Evolutionary conservation across 1,140 invertebrate species (phyloP).

Genomic region (Cyphomyrmex costatus): DNA sequence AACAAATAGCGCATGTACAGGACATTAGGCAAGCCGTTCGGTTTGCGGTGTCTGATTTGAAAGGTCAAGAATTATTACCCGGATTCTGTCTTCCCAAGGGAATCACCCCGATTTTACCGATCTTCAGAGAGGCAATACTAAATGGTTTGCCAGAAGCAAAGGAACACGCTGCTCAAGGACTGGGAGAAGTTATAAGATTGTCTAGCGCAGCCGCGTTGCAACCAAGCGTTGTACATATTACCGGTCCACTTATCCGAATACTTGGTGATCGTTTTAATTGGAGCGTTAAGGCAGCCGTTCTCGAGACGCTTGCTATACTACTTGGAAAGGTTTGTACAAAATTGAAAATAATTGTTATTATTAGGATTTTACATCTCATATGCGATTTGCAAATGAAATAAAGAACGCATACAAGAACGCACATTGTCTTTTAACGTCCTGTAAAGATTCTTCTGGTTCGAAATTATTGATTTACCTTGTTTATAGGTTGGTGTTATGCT

Average conservation of each 20-base stretch:
- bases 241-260: slow-evolving; percentile 98
- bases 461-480: slow-evolving; percentile 40
- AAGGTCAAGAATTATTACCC: slow-evolving; percentile 92
- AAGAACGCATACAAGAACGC: background rate
- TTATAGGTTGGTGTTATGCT: slow-evolving; percentile 94
- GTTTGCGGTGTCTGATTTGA: slow-evolving; percentile 95
- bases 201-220: slow-evolving; percentile 95
- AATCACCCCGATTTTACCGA: slow-evolving; percentile 96
- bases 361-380: background rate
- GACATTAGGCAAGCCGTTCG: slow-evolving; percentile 97
- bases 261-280: slow-evolving; percentile 97
- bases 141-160: slow-evolving; percentile 98
- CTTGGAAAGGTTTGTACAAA: slow-evolving; percentile 92
- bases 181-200: slow-evolving; percentile 96
- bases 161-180: slow-evolving; percentile 97
- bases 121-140: slow-evolving; percentile 98
- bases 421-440: background rate
- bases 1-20: slow-evolving; percentile 94
- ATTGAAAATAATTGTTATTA: background rate
- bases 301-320: slow-evolving; percentile 97
- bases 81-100: slow-evolving; percentile 99
- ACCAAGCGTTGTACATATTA: slow-evolving; percentile 98
- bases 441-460: background rate
- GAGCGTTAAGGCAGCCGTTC: slow-evolving; percentile 97
- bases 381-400: background rate